phyloP scores from a whole-genome alignment of 2,888 invertebrate species.

The Cyrtodaria siliqua region DNA sequence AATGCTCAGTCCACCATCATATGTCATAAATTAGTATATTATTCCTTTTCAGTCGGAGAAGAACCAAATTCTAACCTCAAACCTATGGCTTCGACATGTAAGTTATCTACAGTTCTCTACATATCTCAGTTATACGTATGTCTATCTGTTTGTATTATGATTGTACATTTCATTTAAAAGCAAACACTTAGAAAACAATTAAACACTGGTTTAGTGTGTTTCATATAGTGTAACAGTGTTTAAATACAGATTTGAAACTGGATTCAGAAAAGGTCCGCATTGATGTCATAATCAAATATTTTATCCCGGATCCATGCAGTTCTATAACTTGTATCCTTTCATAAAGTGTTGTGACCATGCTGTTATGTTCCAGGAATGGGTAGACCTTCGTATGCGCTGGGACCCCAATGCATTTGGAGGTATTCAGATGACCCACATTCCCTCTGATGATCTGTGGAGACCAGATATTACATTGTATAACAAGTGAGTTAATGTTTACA shows the following conservation, averaged over 20 bases:
- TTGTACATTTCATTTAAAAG: too few species aligned
- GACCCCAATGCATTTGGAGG: conserved; percentile 22
- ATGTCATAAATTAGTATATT: neutral
- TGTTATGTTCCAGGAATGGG: conserved; percentile 6
- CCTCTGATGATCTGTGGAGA: conserved; percentile 19
- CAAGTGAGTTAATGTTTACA: too few species aligned
- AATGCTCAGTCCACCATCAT: neutral
- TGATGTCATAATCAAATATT: too few species aligned
- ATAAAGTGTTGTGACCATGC: neutral
- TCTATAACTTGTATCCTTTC: neutral
- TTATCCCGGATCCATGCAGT: too few species aligned
- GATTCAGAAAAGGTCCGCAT: too few species aligned
- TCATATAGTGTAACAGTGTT: too few species aligned
- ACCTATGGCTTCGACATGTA: conserved; percentile 53
- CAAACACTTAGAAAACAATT: too few species aligned
- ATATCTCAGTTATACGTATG: too few species aligned
- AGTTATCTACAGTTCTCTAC: too few species aligned
- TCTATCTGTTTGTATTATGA: too few species aligned
- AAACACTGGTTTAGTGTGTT: too few species aligned
- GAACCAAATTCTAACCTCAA: conserved; percentile 56
- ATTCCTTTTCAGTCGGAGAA: conserved; percentile 51
- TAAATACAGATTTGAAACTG: too few species aligned
- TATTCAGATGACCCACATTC: conserved; percentile 21
- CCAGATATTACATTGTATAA: conserved; percentile 27
- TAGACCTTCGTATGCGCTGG: conserved; percentile 19